phyloP scores from a whole-genome alignment of 2,888 invertebrate genomes.

The Xylocampa areola region DNA sequence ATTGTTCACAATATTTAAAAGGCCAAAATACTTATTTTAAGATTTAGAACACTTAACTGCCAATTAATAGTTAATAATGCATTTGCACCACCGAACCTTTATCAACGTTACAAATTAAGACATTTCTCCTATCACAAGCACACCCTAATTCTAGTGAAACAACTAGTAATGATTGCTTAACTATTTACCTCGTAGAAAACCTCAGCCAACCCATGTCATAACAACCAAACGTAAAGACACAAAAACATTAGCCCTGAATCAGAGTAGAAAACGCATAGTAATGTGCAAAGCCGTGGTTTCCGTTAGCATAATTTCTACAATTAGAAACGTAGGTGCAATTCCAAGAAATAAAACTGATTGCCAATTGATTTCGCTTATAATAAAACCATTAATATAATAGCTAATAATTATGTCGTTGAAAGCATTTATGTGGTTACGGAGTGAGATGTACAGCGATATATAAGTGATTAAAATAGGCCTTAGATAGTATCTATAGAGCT shows the following conservation, averaged over 20 bases:
- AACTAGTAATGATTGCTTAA: too few species aligned
- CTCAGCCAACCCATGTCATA: neutral
- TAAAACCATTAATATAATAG: constrained; percentile 1
- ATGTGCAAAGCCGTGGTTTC: constrained; percentile 14
- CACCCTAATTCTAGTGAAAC: too few species aligned
- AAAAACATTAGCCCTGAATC: constrained; percentile 22
- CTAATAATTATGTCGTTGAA: constrained; percentile 5
- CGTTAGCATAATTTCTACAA: constrained; percentile 42
- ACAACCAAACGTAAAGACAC: constrained; percentile 1
- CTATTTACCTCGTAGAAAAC: too few species aligned
- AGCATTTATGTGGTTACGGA: neutral
- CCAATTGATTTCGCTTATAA: constrained; percentile 29
- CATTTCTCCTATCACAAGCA: too few species aligned
- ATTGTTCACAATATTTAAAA: too few species aligned
- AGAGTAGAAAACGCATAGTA: constrained; percentile 30
- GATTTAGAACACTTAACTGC: too few species aligned
- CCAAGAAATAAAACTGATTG: constrained; percentile 12
- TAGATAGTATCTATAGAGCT: too few species aligned
- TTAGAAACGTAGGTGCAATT: constrained; percentile 35
- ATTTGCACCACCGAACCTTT: too few species aligned
- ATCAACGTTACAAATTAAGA: too few species aligned
- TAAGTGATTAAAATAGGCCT: too few species aligned
- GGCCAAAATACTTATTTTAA: too few species aligned
- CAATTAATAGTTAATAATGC: too few species aligned
- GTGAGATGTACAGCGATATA: neutral